A percentile compares a stretch with the other conserved stretches of the same genome.
phyloP scores from a whole-genome alignment of 1,140 invertebrate species.

The Delia radicum region DNA sequence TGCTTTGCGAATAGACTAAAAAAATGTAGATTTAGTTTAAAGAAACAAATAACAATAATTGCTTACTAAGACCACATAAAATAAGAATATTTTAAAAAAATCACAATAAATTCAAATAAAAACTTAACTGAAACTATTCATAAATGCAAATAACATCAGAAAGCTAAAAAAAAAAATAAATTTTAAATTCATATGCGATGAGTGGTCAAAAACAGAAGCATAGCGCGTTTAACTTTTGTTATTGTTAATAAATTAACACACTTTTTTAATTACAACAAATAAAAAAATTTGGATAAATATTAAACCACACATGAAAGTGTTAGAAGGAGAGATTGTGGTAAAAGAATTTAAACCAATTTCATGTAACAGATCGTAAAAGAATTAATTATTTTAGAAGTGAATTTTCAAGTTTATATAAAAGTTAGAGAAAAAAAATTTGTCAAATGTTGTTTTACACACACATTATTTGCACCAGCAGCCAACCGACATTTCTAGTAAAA shows the following conservation, averaged over 20 bases:
- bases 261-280: background rate
- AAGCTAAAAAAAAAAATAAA: background rate
- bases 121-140: background rate
- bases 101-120: background rate
- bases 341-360: background rate
- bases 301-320: constrained; percentile 1
- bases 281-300: background rate
- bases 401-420: too few relatives aligned
- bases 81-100: background rate
- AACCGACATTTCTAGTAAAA: too few relatives aligned
- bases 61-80: background rate
- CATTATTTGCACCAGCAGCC: too few relatives aligned
- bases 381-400: background rate
- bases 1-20: too few relatives aligned
- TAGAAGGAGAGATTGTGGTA: background rate
- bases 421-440: too few relatives aligned
- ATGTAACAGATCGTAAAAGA: background rate
- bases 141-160: background rate
- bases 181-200: background rate
- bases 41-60: too few relatives aligned
- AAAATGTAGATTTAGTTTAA: too few relatives aligned
- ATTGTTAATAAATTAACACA: background rate
- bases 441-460: too few relatives aligned
- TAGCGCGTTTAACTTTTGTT: background rate
- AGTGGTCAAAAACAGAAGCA: constrained; percentile 12